Percentiles rank a stretch among this genome's conserved stretches.
phyloP scores from a whole-genome alignment of 2,888 invertebrate species.

The Chloroclysta siterata region DNA sequence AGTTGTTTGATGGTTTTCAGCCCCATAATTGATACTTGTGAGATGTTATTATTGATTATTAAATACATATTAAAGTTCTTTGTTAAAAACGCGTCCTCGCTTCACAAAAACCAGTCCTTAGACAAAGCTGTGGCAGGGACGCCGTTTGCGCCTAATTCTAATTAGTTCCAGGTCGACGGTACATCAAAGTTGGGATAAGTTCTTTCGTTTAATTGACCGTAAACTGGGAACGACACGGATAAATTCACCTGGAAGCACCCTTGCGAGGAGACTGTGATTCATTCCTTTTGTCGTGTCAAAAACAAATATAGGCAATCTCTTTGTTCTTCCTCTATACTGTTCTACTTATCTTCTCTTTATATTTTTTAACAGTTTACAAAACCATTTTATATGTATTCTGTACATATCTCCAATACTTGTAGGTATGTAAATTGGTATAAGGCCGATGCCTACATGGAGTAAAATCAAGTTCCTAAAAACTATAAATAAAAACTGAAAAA shows the following conservation, averaged over 20 bases:
- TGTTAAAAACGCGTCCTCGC: conserved; percentile 9
- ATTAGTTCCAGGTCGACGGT: conserved; percentile 74
- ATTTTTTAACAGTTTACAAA: neutral
- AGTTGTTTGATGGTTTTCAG: too few relatives aligned
- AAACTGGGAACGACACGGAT: conserved; percentile 61
- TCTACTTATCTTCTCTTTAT: neutral
- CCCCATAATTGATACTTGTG: too few relatives aligned
- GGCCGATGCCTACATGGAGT: too few relatives aligned
- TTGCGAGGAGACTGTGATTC: conserved; percentile 45
- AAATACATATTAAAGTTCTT: too few relatives aligned
- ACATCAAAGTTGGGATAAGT: conserved; percentile 74
- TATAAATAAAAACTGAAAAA: too few relatives aligned
- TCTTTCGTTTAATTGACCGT: conserved; percentile 77
- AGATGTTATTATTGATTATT: too few relatives aligned
- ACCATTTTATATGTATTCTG: neutral
- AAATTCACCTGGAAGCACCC: conserved; percentile 60
- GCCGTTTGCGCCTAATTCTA: conserved; percentile 72
- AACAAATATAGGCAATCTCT: neutral
- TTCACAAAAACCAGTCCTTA: conserved; percentile 20
- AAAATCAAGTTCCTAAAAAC: too few relatives aligned
- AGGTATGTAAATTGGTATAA: neutral
- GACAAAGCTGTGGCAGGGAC: conserved; percentile 48
- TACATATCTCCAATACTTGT: neutral
- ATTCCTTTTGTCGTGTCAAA: conserved; percentile 36
- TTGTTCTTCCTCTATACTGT: too few relatives aligned